Evolutionary conservation across 2,888 invertebrate genomes (phyloP), one percentile per base, ranked within the genome.

Genomic region (Lasioglossum lativentre): DNA sequence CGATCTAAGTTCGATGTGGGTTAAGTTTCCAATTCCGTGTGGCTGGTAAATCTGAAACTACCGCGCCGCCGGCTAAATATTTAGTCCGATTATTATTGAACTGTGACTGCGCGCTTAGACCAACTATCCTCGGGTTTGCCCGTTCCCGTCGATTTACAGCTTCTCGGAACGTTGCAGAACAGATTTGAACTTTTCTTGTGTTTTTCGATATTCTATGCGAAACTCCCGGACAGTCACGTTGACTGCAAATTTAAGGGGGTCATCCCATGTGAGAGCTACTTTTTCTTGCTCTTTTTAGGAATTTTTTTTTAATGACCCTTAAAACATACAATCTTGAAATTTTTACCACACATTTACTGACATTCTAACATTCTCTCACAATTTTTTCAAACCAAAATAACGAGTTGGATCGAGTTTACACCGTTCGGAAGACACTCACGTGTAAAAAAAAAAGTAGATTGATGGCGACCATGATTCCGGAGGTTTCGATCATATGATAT

Each of bases 11-110:
- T 76, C 34, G 68, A 78, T 52, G 73, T 68, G 71, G 68, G 71
- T 84, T 80, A 84, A 74, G 75, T 78, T 85, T 68, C 63, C 38
- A 56, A 77, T 80, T 77, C 74, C 63, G n/a, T 19, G 52, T 19
- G 52, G 70, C 40, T 34, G 66, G n/a, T 72, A 34, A 78, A 85
- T 75, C 77, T 23, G 85, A 70, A 85, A 70, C 76, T 85, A 30
- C 19, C 19, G 23, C 19, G 52, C 23, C 30, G 16, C 23, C 19
- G 14, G 19, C 19, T 16, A 59, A 23, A 47, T 78, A 75, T 71
- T 75, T 83, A 72, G 75, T 72, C 34, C 72, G 78, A 83, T 85
- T 72, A 78, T 85, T 83, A 78, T 75, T 16, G 66, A 73, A 75
- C 78, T 71, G 23, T n/a, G 71, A 75, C 47, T 30, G 74, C 1